These are phyloP conservation scores for Orchesella flavescens DNA, from an alignment of 2,888 invertebrate genomes.

Conservation along the genomic window DNA sequence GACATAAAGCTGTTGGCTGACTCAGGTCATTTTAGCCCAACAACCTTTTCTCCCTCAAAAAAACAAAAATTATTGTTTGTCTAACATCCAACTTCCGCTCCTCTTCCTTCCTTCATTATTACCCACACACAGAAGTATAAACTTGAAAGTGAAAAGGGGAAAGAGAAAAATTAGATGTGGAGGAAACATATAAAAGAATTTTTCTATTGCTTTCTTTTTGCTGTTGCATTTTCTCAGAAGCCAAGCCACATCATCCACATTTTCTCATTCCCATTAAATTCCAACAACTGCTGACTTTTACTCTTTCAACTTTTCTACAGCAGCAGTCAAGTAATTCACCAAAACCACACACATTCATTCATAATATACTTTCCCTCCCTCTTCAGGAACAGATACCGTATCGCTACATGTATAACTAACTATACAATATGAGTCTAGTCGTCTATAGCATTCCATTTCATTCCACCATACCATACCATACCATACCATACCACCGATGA, in stretches of 20 bases:
- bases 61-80: conserved; percentile 5
- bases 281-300: background rate
- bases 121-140: background rate
- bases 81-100: conserved; percentile 15
- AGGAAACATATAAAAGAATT: background rate
- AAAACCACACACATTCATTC: background rate
- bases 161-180: background rate
- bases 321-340: conserved; percentile 13
- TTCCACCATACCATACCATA: no score
- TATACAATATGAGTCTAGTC: no score
- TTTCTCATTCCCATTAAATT: background rate
- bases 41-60: background rate
- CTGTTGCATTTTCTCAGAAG: background rate
- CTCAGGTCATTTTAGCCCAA: conserved; percentile 3
- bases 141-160: background rate
- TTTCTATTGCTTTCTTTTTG: background rate
- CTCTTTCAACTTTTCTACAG: no score
- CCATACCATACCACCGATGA: no score
- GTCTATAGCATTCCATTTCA: no score
- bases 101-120: background rate
- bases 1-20: conserved; percentile 11
- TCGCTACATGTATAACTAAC: no score
- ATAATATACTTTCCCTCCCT: no score
- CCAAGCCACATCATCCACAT: background rate
- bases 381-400: no score